Conservation (phyloP, 2,797 vertebrate genomes). For the Acrossocheilus fasciatus region DNA sequence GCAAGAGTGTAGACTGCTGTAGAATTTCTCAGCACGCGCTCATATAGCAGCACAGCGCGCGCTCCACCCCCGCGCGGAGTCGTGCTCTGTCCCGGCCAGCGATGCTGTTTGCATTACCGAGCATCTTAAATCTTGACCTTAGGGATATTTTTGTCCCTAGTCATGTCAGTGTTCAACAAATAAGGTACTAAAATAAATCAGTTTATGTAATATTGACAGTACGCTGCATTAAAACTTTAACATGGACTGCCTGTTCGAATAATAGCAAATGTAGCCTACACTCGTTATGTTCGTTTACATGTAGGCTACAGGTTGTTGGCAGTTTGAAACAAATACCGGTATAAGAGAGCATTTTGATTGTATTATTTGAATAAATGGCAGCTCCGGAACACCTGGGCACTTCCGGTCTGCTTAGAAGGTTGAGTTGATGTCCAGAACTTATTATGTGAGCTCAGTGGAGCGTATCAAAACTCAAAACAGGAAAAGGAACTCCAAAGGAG, state of each 20-base stretch:
- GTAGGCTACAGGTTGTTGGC: not conserved
- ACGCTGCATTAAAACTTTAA: not conserved
- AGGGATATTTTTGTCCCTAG: not conserved
- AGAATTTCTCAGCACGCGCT: not conserved
- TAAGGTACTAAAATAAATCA: not conserved
- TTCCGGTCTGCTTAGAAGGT: not conserved
- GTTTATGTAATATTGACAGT: not conserved
- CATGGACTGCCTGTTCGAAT: not conserved
- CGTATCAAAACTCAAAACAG: constrained; percentile 9
- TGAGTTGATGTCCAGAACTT: not conserved
- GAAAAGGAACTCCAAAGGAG: not conserved
- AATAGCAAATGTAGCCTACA: not conserved
- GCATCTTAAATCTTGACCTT: not conserved
- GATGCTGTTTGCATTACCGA: not conserved
- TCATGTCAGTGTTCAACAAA: not conserved
- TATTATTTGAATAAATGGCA: not conserved
- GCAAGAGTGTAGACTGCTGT: constrained; percentile 4
- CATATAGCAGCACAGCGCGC: not conserved
- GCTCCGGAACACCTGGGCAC: constrained; percentile 1
- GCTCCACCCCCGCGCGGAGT: constrained; percentile 20
- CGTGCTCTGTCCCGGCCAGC: not conserved
- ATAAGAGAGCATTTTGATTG: not conserved
- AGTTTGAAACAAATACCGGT: not conserved
- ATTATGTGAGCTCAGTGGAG: not conserved
- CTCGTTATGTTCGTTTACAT: not conserved